phyloP scores from a whole-genome alignment of 2,888 invertebrate species.

The Tryphoninae sp. region DNA sequence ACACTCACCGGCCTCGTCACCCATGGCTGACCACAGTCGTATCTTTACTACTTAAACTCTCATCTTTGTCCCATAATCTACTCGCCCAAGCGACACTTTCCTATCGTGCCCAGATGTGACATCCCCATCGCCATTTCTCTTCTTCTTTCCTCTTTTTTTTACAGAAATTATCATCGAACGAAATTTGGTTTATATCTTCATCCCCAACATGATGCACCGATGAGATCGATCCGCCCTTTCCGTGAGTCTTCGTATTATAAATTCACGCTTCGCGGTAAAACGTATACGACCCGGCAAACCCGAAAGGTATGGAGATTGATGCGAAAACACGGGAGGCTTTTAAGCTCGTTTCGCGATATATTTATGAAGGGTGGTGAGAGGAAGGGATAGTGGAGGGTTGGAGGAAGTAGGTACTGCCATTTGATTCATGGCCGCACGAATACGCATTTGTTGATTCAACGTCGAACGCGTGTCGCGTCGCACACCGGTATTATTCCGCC shows the following conservation, averaged over 20 bases:
- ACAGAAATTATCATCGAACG: neutral
- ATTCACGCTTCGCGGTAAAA: conserved; percentile 41
- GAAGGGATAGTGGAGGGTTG: neutral
- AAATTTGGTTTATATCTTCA: neutral
- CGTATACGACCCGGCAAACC: conserved; percentile 43
- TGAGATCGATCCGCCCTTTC: neutral
- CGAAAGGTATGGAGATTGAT: conserved; percentile 58
- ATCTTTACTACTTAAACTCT: conserved; percentile 38
- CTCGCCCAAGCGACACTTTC: neutral
- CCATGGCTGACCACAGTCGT: conserved; percentile 41
- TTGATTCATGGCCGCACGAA: conserved; percentile 44
- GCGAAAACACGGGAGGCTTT: conserved; percentile 56
- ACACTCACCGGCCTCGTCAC: conserved; percentile 18
- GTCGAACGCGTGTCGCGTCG: conserved; percentile 19
- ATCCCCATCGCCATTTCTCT: neutral
- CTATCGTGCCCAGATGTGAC: neutral
- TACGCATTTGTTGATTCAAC: conserved; percentile 44
- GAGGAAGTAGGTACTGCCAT: neutral
- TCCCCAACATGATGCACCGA: neutral
- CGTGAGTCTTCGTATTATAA: conserved; percentile 39
- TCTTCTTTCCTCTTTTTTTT: neutral
- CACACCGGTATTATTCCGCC: neutral
- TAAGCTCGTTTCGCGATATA: conserved; percentile 51
- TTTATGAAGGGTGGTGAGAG: conserved; percentile 14
- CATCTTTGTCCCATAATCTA: neutral